phyloP scores from a whole-genome alignment of 2,797 vertebrate genomes.

The Ataeniobius toweri region DNA sequence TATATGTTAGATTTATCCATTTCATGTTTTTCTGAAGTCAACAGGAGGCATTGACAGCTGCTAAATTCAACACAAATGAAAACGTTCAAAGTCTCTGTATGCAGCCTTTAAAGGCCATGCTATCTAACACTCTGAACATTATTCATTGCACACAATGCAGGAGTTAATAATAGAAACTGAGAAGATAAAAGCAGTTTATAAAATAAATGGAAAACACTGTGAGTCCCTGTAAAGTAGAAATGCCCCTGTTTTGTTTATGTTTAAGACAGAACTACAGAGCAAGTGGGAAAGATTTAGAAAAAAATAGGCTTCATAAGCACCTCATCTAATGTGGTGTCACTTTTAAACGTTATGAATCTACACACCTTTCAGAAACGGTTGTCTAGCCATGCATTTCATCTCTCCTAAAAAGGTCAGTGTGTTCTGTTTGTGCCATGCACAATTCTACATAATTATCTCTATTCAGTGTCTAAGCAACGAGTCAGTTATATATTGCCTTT shows the following conservation, averaged over 20 bases:
- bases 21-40: not conserved
- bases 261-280: not conserved
- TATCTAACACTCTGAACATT: not conserved
- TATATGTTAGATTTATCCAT: not conserved
- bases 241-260: not conserved
- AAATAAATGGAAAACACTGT: not conserved
- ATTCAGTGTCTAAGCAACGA: not conserved
- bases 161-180: not conserved
- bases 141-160: not conserved
- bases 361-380: not conserved
- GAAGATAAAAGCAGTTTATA: not conserved
- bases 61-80: not conserved
- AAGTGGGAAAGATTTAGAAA: not conserved
- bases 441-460: not conserved
- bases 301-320: not conserved
- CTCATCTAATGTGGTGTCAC: not conserved
- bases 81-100: not conserved
- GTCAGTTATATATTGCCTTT: slow-evolving; percentile 12
- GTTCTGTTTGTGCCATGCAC: not conserved
- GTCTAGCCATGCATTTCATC: not conserved
- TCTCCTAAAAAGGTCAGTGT: not conserved
- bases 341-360: not conserved
- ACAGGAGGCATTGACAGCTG: no score
- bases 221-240: not conserved
- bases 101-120: not conserved